Evolutionary conservation across 2,797 vertebrate genomes (phyloP).

Genomic region (Arremon brunneinucha): DNA sequence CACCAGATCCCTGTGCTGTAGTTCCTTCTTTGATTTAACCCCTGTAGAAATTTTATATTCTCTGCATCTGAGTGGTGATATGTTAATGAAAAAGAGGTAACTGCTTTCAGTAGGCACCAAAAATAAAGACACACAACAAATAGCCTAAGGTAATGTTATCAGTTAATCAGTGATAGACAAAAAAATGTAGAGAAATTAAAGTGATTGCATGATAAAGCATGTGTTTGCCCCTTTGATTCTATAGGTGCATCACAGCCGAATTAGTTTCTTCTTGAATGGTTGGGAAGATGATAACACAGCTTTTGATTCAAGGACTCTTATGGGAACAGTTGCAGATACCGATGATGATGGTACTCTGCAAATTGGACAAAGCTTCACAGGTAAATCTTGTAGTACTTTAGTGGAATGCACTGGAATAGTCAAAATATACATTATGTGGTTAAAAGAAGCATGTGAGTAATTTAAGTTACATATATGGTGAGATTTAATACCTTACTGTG

Average conservation of each 20-base stretch:
- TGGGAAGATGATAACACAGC: slow-evolving; percentile 85
- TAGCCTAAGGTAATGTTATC: neutral
- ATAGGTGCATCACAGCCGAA: slow-evolving; percentile 83
- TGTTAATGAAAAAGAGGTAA: neutral
- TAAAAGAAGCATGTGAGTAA: neutral
- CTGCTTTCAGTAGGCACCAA: neutral
- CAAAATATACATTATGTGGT: neutral
- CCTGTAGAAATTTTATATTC: neutral
- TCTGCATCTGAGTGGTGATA: neutral
- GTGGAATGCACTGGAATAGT: neutral
- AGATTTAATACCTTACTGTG: neutral
- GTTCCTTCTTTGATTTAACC: neutral
- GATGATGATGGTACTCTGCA: slow-evolving; percentile 68
- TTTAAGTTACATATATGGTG: neutral
- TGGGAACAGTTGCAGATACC: slow-evolving; percentile 72
- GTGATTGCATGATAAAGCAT: neutral
- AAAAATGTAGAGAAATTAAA: neutral
- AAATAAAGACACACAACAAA: neutral
- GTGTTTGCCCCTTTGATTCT: slow-evolving; percentile 5
- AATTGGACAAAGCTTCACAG: slow-evolving; percentile 84
- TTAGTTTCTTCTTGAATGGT: slow-evolving; percentile 89
- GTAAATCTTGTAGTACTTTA: slow-evolving; percentile 71
- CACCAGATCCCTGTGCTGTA: neutral
- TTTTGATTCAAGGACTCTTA: slow-evolving; percentile 82
- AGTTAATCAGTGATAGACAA: neutral